phyloP scores from a whole-genome alignment of 2,113 vertebrate genomes.

The Elaphurus davidianus region DNA sequence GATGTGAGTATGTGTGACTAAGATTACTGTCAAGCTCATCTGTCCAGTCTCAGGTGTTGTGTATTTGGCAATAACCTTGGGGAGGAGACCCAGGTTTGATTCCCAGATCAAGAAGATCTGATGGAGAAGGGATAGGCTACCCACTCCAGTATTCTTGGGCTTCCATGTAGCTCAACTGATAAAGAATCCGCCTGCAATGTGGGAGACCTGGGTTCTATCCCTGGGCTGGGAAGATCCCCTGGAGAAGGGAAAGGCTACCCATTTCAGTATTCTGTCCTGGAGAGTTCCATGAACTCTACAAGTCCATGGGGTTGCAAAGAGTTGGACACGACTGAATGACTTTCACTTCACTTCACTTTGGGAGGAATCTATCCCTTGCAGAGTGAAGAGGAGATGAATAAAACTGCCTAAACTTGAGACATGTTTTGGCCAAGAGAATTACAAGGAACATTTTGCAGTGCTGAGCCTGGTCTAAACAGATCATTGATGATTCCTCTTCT shows the following conservation, averaged over 20 bases:
- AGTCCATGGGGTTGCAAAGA: not conserved
- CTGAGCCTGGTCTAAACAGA: not conserved
- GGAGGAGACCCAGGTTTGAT: not conserved
- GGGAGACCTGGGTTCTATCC: not conserved
- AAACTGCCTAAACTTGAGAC: not conserved
- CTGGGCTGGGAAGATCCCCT: not conserved
- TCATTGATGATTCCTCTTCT: not conserved
- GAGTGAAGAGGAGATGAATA: not conserved
- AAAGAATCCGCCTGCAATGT: not conserved
- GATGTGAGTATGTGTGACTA: not conserved
- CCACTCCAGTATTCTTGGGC: not conserved
- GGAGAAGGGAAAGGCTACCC: not conserved
- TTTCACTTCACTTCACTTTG: not conserved
- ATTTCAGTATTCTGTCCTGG: not conserved
- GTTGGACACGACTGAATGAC: not conserved
- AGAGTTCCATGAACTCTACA: not conserved
- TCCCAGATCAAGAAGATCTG: not conserved
- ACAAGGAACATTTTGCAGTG: not conserved
- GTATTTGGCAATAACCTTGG: not conserved
- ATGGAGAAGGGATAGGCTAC: not conserved
- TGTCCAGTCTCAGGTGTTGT: not conserved
- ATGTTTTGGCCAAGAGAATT: not conserved
- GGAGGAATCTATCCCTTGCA: not conserved
- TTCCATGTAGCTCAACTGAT: not conserved
- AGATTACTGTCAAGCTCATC: not conserved